Evolutionary conservation across 2,888 invertebrate species (phyloP), one percentile per base, ranked within the genome.

Genomic region (Epinotia nisella): DNA sequence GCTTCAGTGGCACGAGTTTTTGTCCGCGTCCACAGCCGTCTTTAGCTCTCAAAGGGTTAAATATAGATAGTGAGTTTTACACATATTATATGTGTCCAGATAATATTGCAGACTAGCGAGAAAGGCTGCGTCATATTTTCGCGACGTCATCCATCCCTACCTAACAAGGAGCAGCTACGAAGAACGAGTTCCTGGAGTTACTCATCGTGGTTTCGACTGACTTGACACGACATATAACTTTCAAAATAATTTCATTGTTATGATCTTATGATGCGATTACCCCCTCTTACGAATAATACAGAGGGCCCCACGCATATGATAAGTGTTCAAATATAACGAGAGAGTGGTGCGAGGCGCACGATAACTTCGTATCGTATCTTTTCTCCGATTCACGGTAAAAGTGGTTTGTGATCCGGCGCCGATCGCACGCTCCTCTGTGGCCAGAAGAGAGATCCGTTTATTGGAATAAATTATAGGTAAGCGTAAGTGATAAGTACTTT

Each of bases 401-500:
- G 73, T 73, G 68, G 59, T 61, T 41, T 69, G 73, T 69, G 69
- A 69, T 67, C 67, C 24, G 49, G 24, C 29, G 59, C 7, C 35
- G 67, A 59, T 73, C 53, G 68, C 68, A 59, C 73, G 64, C 64
- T 64, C 58, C n/a, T 49, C 62, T 73, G 56, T 59, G 53, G 69
- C 21, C 73, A 41, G 65, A 58, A 49, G 71, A 67, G 68, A 69
- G 58, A 69, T 69, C 55, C 55, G 67, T 39, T 64, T 64, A 69
- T 69, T 59, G 73, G 73, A 73, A 73, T 73, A 69, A 69, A 59
- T 73, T 73, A 73, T 59, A 53, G 73, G 73, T 73, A 69, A 73
- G 73, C 21, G 58, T 49, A 62, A 62, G 29, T 62, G n/a, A 62
- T 49, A 62, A 62, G 41, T 58, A 64, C 73, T 73, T 73, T 73